Evolutionary conservation across 2,113 vertebrate species (phyloP).

Genomic region (Triplophysa siluroides): DNA sequence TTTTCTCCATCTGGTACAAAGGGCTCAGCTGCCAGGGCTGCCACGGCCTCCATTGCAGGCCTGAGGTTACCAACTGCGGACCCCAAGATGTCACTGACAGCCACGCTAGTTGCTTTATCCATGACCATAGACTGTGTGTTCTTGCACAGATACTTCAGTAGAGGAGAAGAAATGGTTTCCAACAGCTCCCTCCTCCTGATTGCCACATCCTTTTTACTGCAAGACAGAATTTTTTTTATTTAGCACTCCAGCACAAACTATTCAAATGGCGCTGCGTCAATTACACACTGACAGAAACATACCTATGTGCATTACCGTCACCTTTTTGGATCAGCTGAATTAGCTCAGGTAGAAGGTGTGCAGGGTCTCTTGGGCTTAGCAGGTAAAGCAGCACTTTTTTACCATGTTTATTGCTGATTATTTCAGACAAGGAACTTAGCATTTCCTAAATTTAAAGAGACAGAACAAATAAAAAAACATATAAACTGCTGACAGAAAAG

Average conservation of each 20-base stretch:
- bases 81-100: conserved; percentile 83
- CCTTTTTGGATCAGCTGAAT: conserved; percentile 84
- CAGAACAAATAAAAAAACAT: not conserved
- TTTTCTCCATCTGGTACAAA: conserved; percentile 81
- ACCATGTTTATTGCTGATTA: conserved; percentile 88
- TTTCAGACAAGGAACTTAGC: conserved; percentile 74
- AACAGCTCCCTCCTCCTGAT: conserved; percentile 83
- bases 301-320: conserved; percentile 89
- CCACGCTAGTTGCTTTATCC: conserved; percentile 82
- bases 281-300: not conserved
- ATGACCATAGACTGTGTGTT: conserved; percentile 79
- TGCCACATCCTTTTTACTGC: conserved; percentile 86
- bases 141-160: conserved; percentile 80
- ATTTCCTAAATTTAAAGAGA: conserved; percentile 79
- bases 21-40: conserved; percentile 79
- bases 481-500: not conserved
- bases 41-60: conserved; percentile 85
- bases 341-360: conserved; percentile 88
- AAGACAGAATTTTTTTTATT: not conserved
- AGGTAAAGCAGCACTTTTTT: conserved; percentile 90
- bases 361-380: conserved; percentile 85
- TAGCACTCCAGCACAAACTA: no score
- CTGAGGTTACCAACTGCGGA: conserved; percentile 79
- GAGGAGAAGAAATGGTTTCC: conserved; percentile 81
- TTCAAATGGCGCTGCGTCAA: not conserved